Evolutionary conservation across 2,113 vertebrate species (phyloP), one percentile per base, ranked within the genome.

Genomic region (Vicugna pacos): DNA sequence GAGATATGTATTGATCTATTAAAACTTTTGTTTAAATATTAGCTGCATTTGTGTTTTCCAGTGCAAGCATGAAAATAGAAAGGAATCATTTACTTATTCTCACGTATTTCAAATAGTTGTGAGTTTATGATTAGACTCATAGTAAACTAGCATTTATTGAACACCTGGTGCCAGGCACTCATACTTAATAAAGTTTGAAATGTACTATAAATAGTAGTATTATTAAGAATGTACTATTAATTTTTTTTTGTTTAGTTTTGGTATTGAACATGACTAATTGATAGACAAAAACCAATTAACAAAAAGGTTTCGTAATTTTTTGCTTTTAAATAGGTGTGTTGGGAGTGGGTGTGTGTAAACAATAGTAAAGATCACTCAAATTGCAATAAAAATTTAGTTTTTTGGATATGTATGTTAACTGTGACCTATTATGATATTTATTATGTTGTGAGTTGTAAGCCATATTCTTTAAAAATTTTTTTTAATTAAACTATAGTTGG

Each of bases 1-100:
- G 56, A 72, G 35, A 17, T 56, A 19, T 8, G 6, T 64, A 79
- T 56, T 88, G 11, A 32, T 88, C 56, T 93, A 4, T 72, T 82
- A 46, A 69, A 65, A 91, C 13, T 73, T 91, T 82, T 75, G 13
- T 79, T 67, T 65, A 62, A 42, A 30, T 35, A 26, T 83, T 70
- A 83, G 38, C 24, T 70, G 50, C 13, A 56, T 80, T 90, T 90
- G 16, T 83, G 28, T 72, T 91, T 87, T 77, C 93, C 38, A 91
- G 17, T 28, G 42, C 48, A 91, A 38, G 20, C 11, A 46, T 94
- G 69, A 62, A 93, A 38, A 56, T 9, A 83, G 72, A 91, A 84
- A 76, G 42, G 50, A 70, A 84, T 73, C 12, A 38, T 64, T 91
- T 60, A 72, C 46, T 87, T 87, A 56, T 73, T 95, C n/a, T 93